Conservation (phyloP, 2,113 vertebrate genomes). For the Variabilichromis moorii region DNA sequence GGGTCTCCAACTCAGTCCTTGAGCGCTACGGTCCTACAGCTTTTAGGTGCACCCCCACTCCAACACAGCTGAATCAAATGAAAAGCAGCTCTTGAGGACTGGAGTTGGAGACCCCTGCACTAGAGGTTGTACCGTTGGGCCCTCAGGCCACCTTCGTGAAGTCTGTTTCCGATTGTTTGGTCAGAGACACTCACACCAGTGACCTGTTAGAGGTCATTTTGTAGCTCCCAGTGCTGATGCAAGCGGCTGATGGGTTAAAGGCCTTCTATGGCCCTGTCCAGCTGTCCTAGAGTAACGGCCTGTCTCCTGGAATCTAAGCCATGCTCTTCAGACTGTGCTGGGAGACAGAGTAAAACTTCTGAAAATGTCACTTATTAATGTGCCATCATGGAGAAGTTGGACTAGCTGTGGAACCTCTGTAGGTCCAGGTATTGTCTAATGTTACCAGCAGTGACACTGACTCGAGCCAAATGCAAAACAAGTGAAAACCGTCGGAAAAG, state of each 20-base stretch:
- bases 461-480: neutral
- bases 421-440: neutral
- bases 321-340: neutral
- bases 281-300: fast-evolving
- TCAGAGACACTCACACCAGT: neutral
- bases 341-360: neutral
- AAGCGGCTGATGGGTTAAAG: neutral
- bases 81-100: neutral
- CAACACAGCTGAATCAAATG: neutral
- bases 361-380: neutral
- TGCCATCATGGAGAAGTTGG: neutral
- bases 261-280: neutral
- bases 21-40: neutral
- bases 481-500: neutral
- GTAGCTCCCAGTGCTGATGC: neutral
- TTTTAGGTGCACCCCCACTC: neutral
- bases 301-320: neutral
- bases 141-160: neutral
- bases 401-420: fast-evolving
- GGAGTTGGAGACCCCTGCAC: neutral
- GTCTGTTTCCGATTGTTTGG: neutral
- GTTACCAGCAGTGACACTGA: neutral
- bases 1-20: neutral
- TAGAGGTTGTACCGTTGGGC: neutral
- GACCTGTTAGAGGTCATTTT: neutral